Conservation (phyloP, 2,888 invertebrate species). For the Ornithoptera alexandrae region DNA sequence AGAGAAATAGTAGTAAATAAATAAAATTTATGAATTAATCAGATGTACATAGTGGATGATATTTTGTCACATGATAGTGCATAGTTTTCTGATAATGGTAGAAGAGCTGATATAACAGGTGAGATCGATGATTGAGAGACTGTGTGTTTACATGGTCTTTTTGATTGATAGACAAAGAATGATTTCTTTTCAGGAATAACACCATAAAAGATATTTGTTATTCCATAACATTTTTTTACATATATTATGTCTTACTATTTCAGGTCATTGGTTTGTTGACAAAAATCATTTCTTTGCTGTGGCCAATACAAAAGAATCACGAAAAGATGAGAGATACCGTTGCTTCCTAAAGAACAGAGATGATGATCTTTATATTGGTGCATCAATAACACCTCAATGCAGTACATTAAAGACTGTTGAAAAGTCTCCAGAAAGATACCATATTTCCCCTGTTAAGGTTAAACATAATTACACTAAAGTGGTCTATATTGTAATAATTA, state of each 20-base stretch:
- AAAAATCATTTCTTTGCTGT: slow-evolving; percentile 98
- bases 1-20: too few species aligned
- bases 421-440: slow-evolving; percentile 93
- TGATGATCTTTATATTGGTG: slow-evolving; percentile 94
- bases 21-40: too few species aligned
- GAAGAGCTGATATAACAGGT: too few species aligned
- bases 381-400: slow-evolving; percentile 96
- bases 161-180: too few species aligned
- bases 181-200: too few species aligned
- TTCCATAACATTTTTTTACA: background rate
- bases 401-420: slow-evolving; percentile 95
- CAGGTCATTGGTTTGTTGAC: slow-evolving; percentile 95
- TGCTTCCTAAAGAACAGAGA: slow-evolving; percentile 97
- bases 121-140: too few species aligned
- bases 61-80: too few species aligned
- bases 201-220: background rate
- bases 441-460: slow-evolving; percentile 88
- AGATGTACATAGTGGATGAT: too few species aligned
- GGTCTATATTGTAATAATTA: background rate
- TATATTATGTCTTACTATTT: slow-evolving; percentile 32
- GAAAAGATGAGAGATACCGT: slow-evolving; percentile 95
- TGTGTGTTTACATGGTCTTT: too few species aligned
- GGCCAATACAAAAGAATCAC: slow-evolving; percentile 97
- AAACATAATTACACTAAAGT: slow-evolving; percentile 1
- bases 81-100: too few species aligned